Evolutionary conservation across 2,797 vertebrate species (phyloP).

Genomic region (Enoplosus armatus): DNA sequence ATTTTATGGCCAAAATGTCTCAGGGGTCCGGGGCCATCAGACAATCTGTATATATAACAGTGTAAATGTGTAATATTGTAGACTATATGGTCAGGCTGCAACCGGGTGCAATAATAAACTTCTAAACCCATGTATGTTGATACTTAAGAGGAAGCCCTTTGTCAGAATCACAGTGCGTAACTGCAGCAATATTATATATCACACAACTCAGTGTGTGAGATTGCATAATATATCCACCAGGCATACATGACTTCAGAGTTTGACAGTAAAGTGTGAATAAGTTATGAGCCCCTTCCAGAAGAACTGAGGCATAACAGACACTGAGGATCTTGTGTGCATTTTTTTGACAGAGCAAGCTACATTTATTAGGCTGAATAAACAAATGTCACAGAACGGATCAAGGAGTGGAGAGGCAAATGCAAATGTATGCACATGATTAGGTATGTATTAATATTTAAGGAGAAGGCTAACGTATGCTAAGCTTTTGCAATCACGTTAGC

Average conservation of each 20-base stretch:
- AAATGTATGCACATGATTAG: conserved; percentile 34
- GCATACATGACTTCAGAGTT: conserved; percentile 31
- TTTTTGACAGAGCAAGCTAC: conserved; percentile 23
- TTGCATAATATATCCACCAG: conserved; percentile 31
- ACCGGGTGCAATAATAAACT: background rate
- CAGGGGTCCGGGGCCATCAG: conserved; percentile 3
- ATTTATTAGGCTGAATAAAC: conserved; percentile 33
- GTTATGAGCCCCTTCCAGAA: conserved; percentile 30
- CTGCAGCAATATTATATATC: conserved; percentile 22
- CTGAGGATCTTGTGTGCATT: background rate
- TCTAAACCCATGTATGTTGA: background rate
- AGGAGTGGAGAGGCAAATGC: conserved; percentile 11
- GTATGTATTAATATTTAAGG: conserved; percentile 44
- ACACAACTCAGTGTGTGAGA: conserved; percentile 15
- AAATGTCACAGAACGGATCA: conserved; percentile 16
- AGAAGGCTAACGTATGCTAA: conserved; percentile 15
- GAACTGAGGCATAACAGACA: conserved; percentile 18
- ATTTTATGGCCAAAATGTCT: conserved; percentile 26
- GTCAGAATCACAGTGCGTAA: background rate
- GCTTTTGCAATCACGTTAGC: conserved; percentile 24
- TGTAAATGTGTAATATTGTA: conserved; percentile 5
- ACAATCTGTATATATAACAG: conserved; percentile 11
- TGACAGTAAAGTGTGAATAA: conserved; percentile 40
- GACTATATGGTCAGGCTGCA: background rate
- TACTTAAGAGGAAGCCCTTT: background rate